Evolutionary conservation across 2,113 vertebrate genomes (phyloP).

Genomic region (Podocnemis expansa): DNA sequence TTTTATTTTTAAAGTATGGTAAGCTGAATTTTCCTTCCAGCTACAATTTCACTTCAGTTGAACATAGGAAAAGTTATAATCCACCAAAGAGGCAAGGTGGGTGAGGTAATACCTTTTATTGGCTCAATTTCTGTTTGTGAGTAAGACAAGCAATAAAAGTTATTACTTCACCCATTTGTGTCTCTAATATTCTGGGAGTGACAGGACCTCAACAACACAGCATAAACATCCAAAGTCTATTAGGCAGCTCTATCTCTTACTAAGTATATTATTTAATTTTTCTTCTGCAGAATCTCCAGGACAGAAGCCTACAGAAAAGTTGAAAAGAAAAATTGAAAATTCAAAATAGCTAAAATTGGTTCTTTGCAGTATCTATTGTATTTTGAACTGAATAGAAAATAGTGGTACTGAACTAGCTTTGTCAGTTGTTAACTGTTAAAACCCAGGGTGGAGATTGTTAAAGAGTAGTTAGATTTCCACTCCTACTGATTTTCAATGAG

Average conservation of each 20-base stretch:
- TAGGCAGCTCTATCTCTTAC: slow-evolving; percentile 16
- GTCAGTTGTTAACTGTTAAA: background rate
- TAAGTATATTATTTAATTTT: background rate
- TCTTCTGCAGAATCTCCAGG: background rate
- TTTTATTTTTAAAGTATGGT: background rate
- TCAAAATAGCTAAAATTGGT: background rate
- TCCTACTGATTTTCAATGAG: background rate
- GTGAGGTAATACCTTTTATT: background rate
- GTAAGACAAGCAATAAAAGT: background rate
- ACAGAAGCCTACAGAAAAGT: background rate
- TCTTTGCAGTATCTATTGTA: background rate
- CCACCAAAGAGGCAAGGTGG: background rate
- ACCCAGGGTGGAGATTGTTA: background rate
- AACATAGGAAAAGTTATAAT: background rate
- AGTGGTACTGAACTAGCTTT: background rate
- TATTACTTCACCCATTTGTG: background rate
- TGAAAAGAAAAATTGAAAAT: slow-evolving; percentile 10
- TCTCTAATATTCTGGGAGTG: background rate
- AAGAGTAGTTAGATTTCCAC: background rate
- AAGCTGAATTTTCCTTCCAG: background rate
- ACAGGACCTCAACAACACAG: background rate
- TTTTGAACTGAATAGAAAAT: background rate
- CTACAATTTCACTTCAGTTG: background rate
- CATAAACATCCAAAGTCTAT: slow-evolving; percentile 2
- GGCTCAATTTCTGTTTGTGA: background rate